phyloP scores from a whole-genome alignment of 2,113 vertebrate genomes.

The Catharus fuscescens region DNA sequence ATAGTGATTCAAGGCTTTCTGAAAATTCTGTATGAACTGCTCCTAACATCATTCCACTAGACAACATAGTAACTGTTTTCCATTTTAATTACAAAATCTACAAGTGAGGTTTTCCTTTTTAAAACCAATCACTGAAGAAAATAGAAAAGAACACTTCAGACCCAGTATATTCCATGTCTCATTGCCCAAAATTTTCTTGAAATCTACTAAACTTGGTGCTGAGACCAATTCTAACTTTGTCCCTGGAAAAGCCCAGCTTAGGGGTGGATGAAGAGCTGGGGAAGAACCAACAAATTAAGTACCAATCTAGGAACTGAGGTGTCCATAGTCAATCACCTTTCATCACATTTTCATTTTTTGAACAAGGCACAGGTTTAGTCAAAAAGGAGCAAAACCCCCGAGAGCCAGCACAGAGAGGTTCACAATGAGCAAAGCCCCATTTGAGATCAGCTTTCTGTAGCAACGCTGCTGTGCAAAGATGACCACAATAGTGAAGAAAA shows the following conservation, averaged over 20 bases:
- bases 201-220: background rate
- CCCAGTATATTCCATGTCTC: background rate
- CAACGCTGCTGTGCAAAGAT: fast-evolving
- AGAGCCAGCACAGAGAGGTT: background rate
- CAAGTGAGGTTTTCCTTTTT: background rate
- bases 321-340: background rate
- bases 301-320: background rate
- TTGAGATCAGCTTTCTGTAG: background rate
- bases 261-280: background rate
- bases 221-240: background rate
- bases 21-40: background rate
- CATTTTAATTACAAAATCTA: background rate
- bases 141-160: background rate
- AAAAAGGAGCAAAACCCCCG: background rate
- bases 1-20: background rate
- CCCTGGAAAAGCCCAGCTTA: background rate
- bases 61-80: background rate
- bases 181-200: background rate
- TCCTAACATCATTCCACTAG: background rate
- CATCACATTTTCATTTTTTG: background rate
- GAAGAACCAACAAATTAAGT: background rate
- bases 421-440: background rate
- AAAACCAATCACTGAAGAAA: background rate
- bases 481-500: background rate
- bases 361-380: background rate